Percentiles rank a stretch among this genome's conserved stretches.
phyloP scores from a whole-genome alignment of 2,888 invertebrate genomes.

The Brachynemurus nebulosus region DNA sequence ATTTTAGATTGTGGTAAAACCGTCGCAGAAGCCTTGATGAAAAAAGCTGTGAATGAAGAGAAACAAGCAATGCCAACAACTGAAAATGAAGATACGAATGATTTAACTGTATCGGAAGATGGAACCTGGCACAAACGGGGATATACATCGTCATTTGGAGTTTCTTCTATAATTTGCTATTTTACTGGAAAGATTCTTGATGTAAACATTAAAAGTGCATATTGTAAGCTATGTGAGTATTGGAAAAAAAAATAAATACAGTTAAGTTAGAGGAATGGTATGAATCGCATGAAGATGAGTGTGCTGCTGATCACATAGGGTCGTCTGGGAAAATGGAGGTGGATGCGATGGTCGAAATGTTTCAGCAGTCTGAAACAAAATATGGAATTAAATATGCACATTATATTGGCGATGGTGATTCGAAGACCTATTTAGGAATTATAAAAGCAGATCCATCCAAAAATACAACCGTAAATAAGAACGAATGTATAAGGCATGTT shows the following conservation, averaged over 20 bases:
- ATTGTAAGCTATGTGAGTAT: conserved; percentile 14
- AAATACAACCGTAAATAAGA: conserved; percentile 10
- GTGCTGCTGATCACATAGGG: conserved; percentile 10
- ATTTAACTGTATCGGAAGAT: neutral
- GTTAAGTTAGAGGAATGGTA: conserved; percentile 15
- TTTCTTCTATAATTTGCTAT: conserved; percentile 7
- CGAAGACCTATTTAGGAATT: conserved; percentile 17
- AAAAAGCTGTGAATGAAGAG: neutral
- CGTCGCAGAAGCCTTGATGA: conserved; percentile 4
- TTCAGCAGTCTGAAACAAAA: conserved; percentile 2
- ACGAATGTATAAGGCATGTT: too few species aligned
- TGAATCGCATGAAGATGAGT: conserved; percentile 14
- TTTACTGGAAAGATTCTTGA: conserved; percentile 5
- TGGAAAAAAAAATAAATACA: conserved; percentile 15
- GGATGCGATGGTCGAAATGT: neutral
- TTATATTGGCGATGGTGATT: conserved; percentile 13
- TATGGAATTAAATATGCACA: conserved; percentile 12
- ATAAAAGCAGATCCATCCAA: conserved; percentile 16
- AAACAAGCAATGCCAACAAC: conserved; percentile 1
- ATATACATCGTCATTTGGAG: conserved; percentile 1
- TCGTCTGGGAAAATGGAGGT: conserved; percentile 7
- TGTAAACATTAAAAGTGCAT: conserved; percentile 14
- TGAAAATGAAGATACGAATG: too few species aligned
- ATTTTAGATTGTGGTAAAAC: conserved; percentile 9
- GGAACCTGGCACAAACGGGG: conserved; percentile 4